A percentile compares a stretch with the other conserved stretches of the same genome.
phyloP scores from a whole-genome alignment of 2,888 invertebrate genomes.

The Conistra vaccinii region DNA sequence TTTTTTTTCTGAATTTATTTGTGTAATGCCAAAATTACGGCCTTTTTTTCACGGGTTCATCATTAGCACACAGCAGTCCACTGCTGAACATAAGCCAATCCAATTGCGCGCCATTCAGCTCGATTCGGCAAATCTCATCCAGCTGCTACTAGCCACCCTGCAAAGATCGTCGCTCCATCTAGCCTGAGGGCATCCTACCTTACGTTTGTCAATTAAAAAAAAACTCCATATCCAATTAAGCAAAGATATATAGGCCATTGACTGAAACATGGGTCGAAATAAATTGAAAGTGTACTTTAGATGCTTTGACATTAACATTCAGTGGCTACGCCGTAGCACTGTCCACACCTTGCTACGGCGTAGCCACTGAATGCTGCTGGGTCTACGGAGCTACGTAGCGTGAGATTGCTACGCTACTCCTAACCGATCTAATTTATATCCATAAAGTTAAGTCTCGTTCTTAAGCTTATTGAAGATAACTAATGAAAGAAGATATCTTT shows the following conservation, averaged over 20 bases:
- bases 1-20: background rate
- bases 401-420: conserved; percentile 18
- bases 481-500: background rate
- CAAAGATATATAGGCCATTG: background rate
- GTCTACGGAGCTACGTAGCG: conserved; percentile 20
- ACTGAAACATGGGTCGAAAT: background rate
- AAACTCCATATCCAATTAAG: background rate
- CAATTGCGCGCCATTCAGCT: background rate
- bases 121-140: background rate
- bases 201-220: background rate
- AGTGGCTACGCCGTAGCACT: conserved; percentile 49
- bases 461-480: background rate
- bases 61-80: background rate
- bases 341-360: conserved; percentile 31
- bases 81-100: background rate
- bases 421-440: conserved; percentile 12
- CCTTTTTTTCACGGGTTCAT: background rate
- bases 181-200: background rate
- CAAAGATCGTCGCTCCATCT: background rate
- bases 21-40: background rate
- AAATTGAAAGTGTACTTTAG: background rate
- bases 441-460: background rate
- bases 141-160: background rate
- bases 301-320: conserved; percentile 31
- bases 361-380: background rate